Evolutionary conservation across 2,113 vertebrate species (phyloP).

Genomic region (Shinisaurus crocodilurus): DNA sequence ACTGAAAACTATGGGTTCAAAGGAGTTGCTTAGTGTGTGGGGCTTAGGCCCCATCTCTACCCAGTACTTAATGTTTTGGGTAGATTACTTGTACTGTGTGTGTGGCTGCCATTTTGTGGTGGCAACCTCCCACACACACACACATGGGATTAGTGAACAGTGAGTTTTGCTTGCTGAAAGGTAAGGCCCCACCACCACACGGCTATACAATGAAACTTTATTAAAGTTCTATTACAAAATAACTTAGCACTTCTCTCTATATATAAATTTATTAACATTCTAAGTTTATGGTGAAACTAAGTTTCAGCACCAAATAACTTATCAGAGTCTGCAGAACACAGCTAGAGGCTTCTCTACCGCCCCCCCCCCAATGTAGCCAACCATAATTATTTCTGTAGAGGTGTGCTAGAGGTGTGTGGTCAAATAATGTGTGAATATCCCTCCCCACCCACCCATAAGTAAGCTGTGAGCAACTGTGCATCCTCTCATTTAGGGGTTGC

Average conservation of each 20-base stretch:
- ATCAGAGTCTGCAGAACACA: not conserved
- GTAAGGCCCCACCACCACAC: too few species aligned
- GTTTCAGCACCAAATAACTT: not conserved
- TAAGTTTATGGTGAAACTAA: not conserved
- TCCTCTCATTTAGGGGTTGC: constrained; percentile 32
- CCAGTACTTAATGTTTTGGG: too few species aligned
- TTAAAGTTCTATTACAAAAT: not conserved
- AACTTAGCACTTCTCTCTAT: not conserved
- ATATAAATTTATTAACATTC: not conserved
- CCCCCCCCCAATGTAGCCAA: not conserved
- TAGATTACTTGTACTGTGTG: too few species aligned
- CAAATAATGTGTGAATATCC: constrained; percentile 3
- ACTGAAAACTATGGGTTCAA: too few species aligned
- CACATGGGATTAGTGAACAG: too few species aligned
- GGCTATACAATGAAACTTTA: not conserved
- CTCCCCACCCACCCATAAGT: not conserved
- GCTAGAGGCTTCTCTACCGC: not conserved
- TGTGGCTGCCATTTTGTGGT: too few species aligned
- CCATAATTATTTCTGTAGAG: not conserved
- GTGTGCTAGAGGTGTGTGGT: not conserved
- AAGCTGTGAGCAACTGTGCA: not conserved
- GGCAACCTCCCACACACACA: too few species aligned
- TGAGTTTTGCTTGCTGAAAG: too few species aligned
- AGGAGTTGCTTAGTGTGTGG: too few species aligned
- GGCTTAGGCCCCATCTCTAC: too few species aligned